A percentile compares a stretch with the other conserved stretches of the same genome.
Evolutionary conservation across 2,113 vertebrate genomes (phyloP).

Genomic region (Glareola pratincola): DNA sequence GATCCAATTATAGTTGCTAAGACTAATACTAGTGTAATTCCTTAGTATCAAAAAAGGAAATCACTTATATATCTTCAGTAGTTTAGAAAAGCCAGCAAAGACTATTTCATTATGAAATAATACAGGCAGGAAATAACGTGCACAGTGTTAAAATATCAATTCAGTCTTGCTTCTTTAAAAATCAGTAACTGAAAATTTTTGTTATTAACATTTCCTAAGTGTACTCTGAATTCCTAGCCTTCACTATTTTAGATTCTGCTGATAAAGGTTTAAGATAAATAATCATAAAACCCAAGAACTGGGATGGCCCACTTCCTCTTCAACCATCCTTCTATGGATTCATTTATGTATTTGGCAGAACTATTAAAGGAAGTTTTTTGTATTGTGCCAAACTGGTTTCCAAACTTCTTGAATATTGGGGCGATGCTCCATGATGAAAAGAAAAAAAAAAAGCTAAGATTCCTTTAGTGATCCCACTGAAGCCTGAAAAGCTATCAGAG

Average conservation of each 20-base stretch:
- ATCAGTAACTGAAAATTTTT: fast-evolving
- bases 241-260: background rate
- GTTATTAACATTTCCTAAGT: background rate
- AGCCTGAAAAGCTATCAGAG: background rate
- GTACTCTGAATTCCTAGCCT: background rate
- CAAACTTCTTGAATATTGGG: background rate
- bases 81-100: background rate
- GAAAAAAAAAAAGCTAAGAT: background rate
- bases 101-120: background rate
- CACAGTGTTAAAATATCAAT: background rate
- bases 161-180: background rate
- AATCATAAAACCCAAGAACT: background rate
- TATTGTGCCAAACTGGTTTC: background rate
- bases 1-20: background rate
- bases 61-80: background rate
- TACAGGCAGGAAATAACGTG: background rate
- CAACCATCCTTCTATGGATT: background rate
- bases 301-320: background rate
- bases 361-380: background rate
- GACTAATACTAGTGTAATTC: background rate
- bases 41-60: background rate
- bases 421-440: background rate
- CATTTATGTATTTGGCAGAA: no score
- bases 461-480: background rate
- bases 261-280: background rate